phyloP scores from a whole-genome alignment of 2,113 vertebrate genomes.

The Oreochromis tanganicae region DNA sequence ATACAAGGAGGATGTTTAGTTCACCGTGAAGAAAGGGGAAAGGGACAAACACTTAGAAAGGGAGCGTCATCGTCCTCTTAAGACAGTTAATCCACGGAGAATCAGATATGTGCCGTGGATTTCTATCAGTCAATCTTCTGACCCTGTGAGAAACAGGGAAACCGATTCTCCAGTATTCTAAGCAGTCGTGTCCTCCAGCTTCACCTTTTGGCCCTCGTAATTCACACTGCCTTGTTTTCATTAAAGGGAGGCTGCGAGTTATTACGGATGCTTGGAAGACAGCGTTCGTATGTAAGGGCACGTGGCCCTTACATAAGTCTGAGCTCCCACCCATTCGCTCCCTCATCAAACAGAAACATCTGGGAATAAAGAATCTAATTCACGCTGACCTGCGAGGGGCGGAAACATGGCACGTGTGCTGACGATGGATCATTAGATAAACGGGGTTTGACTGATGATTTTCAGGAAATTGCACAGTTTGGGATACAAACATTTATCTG shows the following conservation, averaged over 20 bases:
- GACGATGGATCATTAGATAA: neutral
- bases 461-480: neutral
- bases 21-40: neutral
- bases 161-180: neutral
- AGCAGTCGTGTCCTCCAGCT: neutral
- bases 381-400: neutral
- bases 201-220: neutral
- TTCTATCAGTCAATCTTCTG: constrained; percentile 8
- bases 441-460: neutral
- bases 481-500: neutral
- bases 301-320: constrained; percentile 37
- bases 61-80: neutral
- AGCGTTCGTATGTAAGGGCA: neutral
- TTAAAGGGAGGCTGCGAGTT: neutral
- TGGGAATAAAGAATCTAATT: constrained; percentile 29
- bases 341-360: constrained; percentile 24
- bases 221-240: constrained; percentile 20
- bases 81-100: neutral
- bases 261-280: neutral
- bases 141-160: constrained; percentile 1
- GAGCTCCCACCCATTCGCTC: neutral
- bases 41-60: neutral
- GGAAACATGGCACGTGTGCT: neutral
- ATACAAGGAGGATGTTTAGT: neutral
- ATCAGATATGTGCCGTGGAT: constrained; percentile 5